Evolutionary conservation across 2,888 invertebrate genomes (phyloP).

Genomic region (Kuschelorhynchus macadamiae): DNA sequence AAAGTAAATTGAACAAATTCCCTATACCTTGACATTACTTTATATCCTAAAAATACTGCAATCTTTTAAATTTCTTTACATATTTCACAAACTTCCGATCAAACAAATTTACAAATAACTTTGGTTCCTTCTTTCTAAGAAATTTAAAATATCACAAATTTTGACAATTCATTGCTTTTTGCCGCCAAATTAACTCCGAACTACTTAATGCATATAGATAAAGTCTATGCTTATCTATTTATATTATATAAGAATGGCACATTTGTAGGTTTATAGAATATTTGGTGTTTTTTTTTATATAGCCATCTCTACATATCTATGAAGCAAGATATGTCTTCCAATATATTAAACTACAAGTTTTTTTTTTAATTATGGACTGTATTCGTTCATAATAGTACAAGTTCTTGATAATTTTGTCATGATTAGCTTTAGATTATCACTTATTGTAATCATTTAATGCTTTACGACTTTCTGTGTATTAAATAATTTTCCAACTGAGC

Average conservation of each 20-base stretch:
- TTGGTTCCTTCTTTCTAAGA: constrained; percentile 2
- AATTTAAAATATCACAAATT: constrained; percentile 21
- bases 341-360: background rate
- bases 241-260: too few relatives aligned
- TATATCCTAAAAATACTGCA: background rate
- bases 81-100: constrained; percentile 3
- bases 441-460: too few relatives aligned
- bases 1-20: too few relatives aligned
- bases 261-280: too few relatives aligned
- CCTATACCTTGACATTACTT: background rate
- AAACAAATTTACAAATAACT: constrained; percentile 12
- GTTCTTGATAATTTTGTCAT: too few relatives aligned
- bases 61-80: constrained; percentile 26
- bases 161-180: background rate
- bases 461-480: too few relatives aligned
- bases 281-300: too few relatives aligned
- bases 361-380: background rate
- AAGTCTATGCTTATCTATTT: constrained; percentile 9
- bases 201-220: too few relatives aligned
- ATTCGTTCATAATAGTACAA: too few relatives aligned
- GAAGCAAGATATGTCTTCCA: constrained; percentile 26
- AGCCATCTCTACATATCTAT: constrained; percentile 27
- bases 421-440: too few relatives aligned
- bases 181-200: background rate
- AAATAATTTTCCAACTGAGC: background rate